Evolutionary conservation across 2,888 invertebrate species (phyloP).

Genomic region (Lithophane socia): DNA sequence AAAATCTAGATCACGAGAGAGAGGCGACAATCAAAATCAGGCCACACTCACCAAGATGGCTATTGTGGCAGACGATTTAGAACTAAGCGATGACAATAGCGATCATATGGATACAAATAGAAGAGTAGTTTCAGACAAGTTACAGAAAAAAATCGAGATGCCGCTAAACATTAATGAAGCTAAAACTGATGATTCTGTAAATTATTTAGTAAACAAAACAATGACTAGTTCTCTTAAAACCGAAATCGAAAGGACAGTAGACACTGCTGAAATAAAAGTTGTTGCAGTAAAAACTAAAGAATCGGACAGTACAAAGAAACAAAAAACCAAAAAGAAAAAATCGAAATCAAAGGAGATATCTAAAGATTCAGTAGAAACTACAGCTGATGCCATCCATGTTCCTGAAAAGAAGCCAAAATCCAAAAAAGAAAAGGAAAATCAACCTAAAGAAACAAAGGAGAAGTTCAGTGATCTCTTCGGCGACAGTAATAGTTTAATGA

Average conservation of each 20-base stretch:
- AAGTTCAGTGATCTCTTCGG: conserved; percentile 85
- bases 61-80: conserved; percentile 82
- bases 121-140: conserved; percentile 18
- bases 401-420: conserved; percentile 64
- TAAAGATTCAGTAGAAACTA: conserved; percentile 54
- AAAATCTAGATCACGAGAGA: conserved; percentile 33
- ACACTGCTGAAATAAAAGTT: conserved; percentile 32
- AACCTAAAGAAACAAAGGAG: conserved; percentile 67
- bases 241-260: not conserved
- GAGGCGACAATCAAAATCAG: conserved; percentile 25
- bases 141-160: conserved; percentile 11
- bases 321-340: conserved; percentile 70
- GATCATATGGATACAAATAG: conserved; percentile 71
- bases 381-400: conserved; percentile 24
- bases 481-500: conserved; percentile 85
- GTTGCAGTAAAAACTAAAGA: conserved; percentile 41
- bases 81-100: conserved; percentile 84
- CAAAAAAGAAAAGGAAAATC: conserved; percentile 67
- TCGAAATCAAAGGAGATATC: conserved; percentile 64
- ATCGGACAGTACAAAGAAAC: conserved; percentile 65
- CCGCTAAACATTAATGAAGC: not conserved
- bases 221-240: not conserved
- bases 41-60: conserved; percentile 59
- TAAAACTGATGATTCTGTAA: conserved; percentile 11
- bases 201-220: conserved; percentile 12